Base-by-base conservation (phyloP, 92 coral and sea anemone genomes). In the Plumapathes pennacea region DNA sequence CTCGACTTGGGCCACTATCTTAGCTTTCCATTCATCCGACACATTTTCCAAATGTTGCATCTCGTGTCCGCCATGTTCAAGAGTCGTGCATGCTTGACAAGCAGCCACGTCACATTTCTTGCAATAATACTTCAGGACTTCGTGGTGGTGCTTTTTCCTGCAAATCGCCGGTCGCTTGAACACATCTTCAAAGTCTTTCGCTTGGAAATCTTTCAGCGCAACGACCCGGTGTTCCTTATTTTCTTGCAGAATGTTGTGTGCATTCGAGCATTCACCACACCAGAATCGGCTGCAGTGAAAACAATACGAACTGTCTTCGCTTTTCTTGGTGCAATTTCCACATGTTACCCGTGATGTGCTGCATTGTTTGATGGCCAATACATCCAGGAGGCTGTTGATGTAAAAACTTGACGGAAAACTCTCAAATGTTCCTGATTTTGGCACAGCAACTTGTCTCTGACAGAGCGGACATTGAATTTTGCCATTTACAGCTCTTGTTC, bases 361-460 rank as follows among this genome's bases (percentile, higher is more conserved):
- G 13, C 40, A 11, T 30, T 50, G 41, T 33, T 49, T 60, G 38
- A 71, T 38, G 0, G 52, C 54, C 39, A 60, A 38, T 4, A 62
- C 51, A 49, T 71, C 78, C 23, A 60, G 34, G 2, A 71, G 50
- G 27, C 67, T 71, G 71, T 61, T 71, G 18, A 71, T 31, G 46
- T 25, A 27, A 40, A 60, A 60, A 24, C 57, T 38, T 15, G 69
- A 25, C 0, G 78, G 78, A 22, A 71, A 43, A 36, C 57, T 40
- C 15, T 29, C 38, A 43, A 60, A 48, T 25, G 25, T 60, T 39
- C 78, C 62, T 34, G 44, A 34, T 7, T 28, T 34, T 25, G 78
- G 78, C 10, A 71, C 41, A 10, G 2, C 30, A 18, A 60, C 60
- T 38, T 38, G 25, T 25, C 14, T 39, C 39, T 60, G 29, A 12